phyloP scores from a whole-genome alignment of 2,113 vertebrate genomes.

The Camelus bactrianus region DNA sequence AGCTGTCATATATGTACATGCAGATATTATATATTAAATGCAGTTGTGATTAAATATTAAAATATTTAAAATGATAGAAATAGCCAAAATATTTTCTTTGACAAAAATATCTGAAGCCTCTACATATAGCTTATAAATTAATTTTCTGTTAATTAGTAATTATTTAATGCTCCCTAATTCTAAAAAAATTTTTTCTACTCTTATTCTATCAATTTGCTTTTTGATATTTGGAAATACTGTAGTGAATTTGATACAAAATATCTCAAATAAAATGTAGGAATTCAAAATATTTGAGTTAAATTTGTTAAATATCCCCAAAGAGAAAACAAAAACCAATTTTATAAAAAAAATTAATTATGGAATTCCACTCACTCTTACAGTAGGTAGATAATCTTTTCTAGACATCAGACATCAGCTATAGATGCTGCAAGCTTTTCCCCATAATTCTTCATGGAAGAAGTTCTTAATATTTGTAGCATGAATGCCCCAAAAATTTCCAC shows the following conservation, averaged over 20 bases:
- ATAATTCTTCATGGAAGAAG: background rate
- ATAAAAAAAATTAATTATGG: background rate
- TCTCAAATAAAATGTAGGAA: background rate
- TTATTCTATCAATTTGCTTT: background rate
- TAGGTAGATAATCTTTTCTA: background rate
- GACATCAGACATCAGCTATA: background rate
- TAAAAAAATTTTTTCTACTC: background rate
- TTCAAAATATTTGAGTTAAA: background rate
- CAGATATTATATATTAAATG: background rate
- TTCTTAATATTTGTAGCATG: background rate
- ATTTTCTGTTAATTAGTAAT: background rate
- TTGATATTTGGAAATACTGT: background rate
- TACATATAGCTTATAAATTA: background rate
- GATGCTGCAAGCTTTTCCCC: background rate
- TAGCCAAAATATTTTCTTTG: background rate
- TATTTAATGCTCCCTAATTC: background rate
- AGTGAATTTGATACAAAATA: background rate
- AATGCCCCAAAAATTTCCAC: background rate
- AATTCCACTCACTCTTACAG: background rate
- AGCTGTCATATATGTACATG: background rate
- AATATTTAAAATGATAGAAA: background rate
- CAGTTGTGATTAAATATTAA: constrained; percentile 10
- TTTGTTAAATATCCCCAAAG: background rate
- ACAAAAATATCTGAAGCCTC: background rate
- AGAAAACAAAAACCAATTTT: background rate